These are phyloP conservation scores for Myiopsitta monachus DNA, from an alignment of 2,113 vertebrate species.

Conservation along the genomic window DNA sequence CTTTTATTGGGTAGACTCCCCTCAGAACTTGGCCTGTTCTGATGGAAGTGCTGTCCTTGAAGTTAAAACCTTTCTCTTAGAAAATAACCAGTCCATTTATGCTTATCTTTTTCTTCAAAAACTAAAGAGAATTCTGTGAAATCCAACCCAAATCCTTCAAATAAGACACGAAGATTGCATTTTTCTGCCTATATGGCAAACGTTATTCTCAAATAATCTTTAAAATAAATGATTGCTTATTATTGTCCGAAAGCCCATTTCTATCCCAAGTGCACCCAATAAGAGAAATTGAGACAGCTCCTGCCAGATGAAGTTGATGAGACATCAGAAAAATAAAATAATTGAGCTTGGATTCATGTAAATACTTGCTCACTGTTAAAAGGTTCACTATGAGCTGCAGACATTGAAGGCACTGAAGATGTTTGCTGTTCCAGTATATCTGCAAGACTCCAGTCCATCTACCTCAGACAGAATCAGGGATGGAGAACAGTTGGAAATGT, in stretches of 20 bases:
- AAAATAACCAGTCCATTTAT: background rate
- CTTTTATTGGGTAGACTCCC: background rate
- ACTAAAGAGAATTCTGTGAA: background rate
- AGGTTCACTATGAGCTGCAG: background rate
- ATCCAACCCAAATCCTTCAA: background rate
- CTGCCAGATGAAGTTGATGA: background rate
- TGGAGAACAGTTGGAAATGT: background rate
- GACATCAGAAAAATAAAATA: background rate
- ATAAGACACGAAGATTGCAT: background rate
- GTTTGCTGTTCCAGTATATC: background rate
- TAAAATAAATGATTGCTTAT: background rate
- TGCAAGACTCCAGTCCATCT: background rate
- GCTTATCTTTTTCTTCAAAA: background rate
- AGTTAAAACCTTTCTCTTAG: background rate
- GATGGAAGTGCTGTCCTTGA: background rate
- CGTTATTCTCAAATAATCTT: background rate
- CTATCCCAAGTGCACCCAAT: background rate
- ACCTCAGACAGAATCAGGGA: background rate
- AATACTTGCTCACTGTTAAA: background rate
- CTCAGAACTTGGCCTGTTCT: background rate
- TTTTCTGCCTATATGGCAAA: background rate
- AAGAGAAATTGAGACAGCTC: background rate
- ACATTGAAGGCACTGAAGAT: background rate
- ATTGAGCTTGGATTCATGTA: background rate
- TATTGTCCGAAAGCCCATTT: background rate